Evolutionary conservation across 2,113 vertebrate genomes (phyloP), one percentile per base, ranked within the genome.

Genomic region (Montifringilla adamsi): DNA sequence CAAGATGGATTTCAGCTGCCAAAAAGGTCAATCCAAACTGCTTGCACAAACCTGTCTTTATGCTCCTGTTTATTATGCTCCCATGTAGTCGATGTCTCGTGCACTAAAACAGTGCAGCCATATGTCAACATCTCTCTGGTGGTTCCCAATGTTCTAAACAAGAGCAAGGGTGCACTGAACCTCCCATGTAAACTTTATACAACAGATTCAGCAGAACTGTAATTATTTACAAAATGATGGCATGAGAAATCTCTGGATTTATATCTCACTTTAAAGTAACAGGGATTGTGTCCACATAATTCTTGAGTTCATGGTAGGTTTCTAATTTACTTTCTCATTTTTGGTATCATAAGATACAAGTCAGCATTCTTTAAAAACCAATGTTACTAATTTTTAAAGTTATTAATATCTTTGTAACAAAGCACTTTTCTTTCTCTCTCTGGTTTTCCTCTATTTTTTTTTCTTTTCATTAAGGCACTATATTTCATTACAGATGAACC

Each of bases 121-220:
- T 99, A 98, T 99, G 99, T 99, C 99, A 99, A 99, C 99, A 99
- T 99, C 98, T 98, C 98, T 98, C 99, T 99, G 99, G 99, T 98
- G 99, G 99, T 99, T 99, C 99, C 97, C 97, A 98, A 98, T 99
- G 98, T 98, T 99, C 98, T 98, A 99, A 99, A 99, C 99, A 99
- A 99, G 98, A 99, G 99, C 98, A 97, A 99, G 99, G 98, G 99
- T 99, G 99, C 98, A 98, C 98, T 99, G 99, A 99, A 99, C 99
- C 98, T 99, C 98, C 98, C 99, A 98, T 99, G 98, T 99, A 99
- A 99, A 99, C 99, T 99, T 99, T 99, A 99, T 99, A 99, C 98
- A 99, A 99, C 98, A 98, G 98, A 98, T 99, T 99, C 98, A 98
- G 98, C 99, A 98, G 98, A 99, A 99, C 99, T 99, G 97, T 99